Evolutionary conservation across 2,797 vertebrate species (phyloP).

Genomic region (Austrolebias charrua): DNA sequence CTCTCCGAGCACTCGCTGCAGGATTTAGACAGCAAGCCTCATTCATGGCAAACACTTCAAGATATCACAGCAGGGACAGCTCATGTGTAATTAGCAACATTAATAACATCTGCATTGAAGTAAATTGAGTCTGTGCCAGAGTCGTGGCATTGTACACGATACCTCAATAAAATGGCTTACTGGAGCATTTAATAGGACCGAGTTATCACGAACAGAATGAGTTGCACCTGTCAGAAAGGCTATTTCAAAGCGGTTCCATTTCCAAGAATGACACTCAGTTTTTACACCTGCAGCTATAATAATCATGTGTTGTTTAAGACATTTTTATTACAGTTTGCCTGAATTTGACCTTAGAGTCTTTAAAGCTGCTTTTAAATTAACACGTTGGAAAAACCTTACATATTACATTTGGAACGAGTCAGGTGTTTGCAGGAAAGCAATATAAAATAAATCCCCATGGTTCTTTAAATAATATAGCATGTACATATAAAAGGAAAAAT

Average conservation of each 20-base stretch:
- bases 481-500: neutral
- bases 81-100: constrained; percentile 26
- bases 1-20: neutral
- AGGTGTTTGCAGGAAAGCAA: constrained; percentile 4
- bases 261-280: constrained; percentile 1
- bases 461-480: neutral
- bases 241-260: constrained; percentile 4
- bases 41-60: constrained; percentile 15
- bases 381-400: constrained; percentile 7
- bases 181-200: constrained; percentile 20
- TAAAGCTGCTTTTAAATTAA: constrained; percentile 11
- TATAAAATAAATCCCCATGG: constrained; percentile 12
- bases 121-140: constrained; percentile 12
- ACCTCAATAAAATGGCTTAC: constrained; percentile 11
- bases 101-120: constrained; percentile 17
- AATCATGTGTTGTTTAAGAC: constrained; percentile 3
- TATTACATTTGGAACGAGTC: constrained; percentile 10
- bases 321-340: constrained; percentile 7
- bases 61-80: constrained; percentile 16
- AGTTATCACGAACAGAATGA: constrained; percentile 23
- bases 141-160: neutral
- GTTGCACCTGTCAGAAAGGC: constrained; percentile 21
- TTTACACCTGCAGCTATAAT: constrained; percentile 15
- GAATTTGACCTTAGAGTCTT: constrained; percentile 9
- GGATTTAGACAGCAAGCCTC: constrained; percentile 4